Percentiles rank a stretch among this genome's conserved stretches.
Conservation (phyloP, 2,113 vertebrate species). For the Tachysurus vachellii region DNA sequence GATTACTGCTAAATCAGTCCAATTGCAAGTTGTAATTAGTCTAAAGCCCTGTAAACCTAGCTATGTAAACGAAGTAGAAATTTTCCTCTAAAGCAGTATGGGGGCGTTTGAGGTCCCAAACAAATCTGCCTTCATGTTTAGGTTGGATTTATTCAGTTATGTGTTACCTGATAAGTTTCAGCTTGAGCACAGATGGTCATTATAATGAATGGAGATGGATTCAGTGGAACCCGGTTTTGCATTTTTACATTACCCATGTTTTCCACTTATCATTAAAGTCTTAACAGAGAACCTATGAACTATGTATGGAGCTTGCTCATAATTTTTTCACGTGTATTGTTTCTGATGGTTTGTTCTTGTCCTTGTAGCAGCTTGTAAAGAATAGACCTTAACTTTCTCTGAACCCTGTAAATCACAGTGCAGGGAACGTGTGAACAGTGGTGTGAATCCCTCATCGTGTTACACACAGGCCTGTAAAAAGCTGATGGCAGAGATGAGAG, state of each 20-base stretch:
- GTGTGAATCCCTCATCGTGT: constrained; percentile 43
- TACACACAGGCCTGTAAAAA: constrained; percentile 27
- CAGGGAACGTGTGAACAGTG: constrained; percentile 38
- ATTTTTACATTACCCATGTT: not conserved
- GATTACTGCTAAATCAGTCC: constrained; percentile 58
- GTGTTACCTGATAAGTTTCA: constrained; percentile 62
- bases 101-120: constrained; percentile 58
- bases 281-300: not conserved
- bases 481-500: constrained; percentile 36
- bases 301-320: not conserved
- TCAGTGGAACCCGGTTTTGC: not conserved
- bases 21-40: constrained; percentile 65
- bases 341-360: not conserved
- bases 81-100: constrained; percentile 61
- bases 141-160: constrained; percentile 66
- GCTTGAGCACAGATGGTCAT: constrained; percentile 61
- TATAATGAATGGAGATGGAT: not conserved
- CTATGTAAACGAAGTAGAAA: constrained; percentile 67
- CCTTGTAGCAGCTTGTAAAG: constrained; percentile 16
- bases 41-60: constrained; percentile 63
- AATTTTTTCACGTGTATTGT: not conserved
- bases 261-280: not conserved
- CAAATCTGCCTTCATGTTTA: constrained; percentile 64
- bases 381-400: constrained; percentile 31
- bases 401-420: constrained; percentile 43